Percentiles rank a stretch among this genome's conserved stretches.
These are phyloP conservation scores for Ochotona princeps DNA, from an alignment of 2,113 vertebrate species.

Conservation along the genomic window DNA sequence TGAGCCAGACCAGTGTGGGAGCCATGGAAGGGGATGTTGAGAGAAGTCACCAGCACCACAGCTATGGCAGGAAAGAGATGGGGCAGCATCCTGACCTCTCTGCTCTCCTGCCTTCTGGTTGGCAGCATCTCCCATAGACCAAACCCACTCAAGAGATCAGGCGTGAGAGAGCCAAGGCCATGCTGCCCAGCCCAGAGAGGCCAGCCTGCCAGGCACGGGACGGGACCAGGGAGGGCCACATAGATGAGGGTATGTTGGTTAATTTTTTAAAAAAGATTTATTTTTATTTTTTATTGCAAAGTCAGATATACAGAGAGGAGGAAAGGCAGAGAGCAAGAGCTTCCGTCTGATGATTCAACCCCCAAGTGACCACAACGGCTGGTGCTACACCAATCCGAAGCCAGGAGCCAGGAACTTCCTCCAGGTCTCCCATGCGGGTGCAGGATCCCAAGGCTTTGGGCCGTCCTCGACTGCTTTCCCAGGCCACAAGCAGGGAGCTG, in stretches of 20 bases:
- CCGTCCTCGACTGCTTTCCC: no score
- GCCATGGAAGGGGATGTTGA: fast-evolving
- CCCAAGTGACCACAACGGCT: no score
- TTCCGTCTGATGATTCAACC: no score
- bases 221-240: background rate
- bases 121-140: background rate
- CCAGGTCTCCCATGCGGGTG: no score
- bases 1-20: background rate
- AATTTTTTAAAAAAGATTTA: no score
- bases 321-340: no score
- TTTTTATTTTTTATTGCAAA: no score
- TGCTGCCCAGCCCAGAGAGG: background rate
- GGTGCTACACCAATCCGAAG: no score
- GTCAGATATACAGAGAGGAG: no score
- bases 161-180: background rate
- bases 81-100: background rate
- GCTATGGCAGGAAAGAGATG: background rate
- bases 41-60: background rate
- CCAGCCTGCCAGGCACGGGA: background rate
- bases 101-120: background rate
- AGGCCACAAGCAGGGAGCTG: no score
- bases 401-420: no score
- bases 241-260: background rate
- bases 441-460: no score
- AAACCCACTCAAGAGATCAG: background rate